These are phyloP conservation scores for Pomatorhinus ruficollis DNA, from an alignment of 2,113 vertebrate genomes.

Conservation along the genomic window DNA sequence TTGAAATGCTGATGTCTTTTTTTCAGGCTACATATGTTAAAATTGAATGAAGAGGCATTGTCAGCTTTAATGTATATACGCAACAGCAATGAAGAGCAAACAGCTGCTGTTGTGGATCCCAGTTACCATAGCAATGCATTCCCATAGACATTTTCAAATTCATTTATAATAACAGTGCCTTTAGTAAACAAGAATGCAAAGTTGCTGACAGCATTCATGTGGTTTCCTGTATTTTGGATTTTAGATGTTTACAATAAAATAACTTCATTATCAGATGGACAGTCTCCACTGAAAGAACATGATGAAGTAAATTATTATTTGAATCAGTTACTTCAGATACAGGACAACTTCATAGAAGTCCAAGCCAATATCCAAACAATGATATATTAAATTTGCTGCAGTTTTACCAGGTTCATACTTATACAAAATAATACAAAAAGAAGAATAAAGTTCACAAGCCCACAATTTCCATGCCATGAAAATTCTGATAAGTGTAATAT, in stretches of 20 bases:
- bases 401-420: not conserved
- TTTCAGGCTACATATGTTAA: not conserved
- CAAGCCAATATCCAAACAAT: not conserved
- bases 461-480: not conserved
- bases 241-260: not conserved
- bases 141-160: conserved; percentile 22
- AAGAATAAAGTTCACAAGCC: not conserved
- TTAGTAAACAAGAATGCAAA: conserved; percentile 21
- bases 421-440: not conserved
- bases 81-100: not conserved
- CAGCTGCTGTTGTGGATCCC: conserved; percentile 39
- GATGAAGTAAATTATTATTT: not conserved
- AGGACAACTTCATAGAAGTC: not conserved
- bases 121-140: conserved; percentile 68
- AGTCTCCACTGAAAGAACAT: not conserved
- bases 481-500: not conserved
- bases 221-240: not conserved
- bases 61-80: conserved; percentile 1
- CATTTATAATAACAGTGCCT: conserved; percentile 10
- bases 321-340: not conserved
- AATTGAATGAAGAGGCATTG: not conserved
- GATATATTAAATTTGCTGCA: not conserved
- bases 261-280: not conserved
- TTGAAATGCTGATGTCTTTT: not conserved
- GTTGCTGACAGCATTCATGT: not conserved